phyloP scores from a whole-genome alignment of 1,140 invertebrate genomes.

The Reticulitermes speratus region DNA sequence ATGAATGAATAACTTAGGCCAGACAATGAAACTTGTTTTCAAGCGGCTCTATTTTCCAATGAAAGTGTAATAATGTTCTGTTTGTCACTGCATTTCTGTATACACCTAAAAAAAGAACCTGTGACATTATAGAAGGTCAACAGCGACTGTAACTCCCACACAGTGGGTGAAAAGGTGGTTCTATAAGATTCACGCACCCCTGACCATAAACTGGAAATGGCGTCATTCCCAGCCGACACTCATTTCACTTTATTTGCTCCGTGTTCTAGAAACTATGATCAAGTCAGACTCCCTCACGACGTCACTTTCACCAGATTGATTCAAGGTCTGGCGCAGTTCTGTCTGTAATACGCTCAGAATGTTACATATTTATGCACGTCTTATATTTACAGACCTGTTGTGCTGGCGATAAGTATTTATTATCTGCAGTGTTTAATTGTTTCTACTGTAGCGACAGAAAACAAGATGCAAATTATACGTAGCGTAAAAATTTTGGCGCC shows the following conservation, averaged over 20 bases:
- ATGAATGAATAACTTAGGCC: too few relatives aligned
- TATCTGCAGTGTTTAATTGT: not conserved
- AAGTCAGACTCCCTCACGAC: not conserved
- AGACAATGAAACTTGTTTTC: too few relatives aligned
- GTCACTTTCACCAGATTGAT: not conserved
- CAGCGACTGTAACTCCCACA: not conserved
- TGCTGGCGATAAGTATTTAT: not conserved
- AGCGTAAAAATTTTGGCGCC: too few relatives aligned
- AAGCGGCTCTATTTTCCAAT: too few relatives aligned
- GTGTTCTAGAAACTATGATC: not conserved
- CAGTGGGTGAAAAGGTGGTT: not conserved
- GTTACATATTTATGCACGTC: not conserved
- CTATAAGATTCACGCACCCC: not conserved
- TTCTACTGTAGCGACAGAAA: too few relatives aligned
- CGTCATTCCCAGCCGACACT: not conserved
- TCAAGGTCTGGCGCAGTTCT: not conserved
- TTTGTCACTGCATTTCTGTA: not conserved
- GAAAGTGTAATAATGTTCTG: too few relatives aligned
- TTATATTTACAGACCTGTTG: not conserved
- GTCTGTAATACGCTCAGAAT: not conserved
- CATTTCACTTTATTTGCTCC: not conserved
- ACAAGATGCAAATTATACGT: too few relatives aligned
- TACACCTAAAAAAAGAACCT: not conserved
- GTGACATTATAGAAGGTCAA: not conserved
- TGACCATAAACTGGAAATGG: not conserved